Percentiles rank a stretch among this genome's conserved stretches.
Conservation (phyloP, 23 tunicate genomes). For the Ciona savignyi region DNA sequence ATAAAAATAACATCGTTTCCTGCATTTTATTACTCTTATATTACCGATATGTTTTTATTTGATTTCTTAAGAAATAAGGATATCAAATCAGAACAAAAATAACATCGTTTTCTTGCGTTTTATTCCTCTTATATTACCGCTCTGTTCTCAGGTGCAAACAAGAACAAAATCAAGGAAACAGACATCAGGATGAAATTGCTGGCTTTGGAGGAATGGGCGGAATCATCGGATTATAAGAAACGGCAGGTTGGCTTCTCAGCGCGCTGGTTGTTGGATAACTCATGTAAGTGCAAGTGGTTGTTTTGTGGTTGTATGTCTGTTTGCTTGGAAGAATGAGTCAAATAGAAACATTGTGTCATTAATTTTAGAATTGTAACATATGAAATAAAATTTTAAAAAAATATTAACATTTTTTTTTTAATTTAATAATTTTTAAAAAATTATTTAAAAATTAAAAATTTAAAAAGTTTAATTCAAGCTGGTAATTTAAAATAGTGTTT, state of each 20-base stretch:
- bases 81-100: background rate
- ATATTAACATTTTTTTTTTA: background rate
- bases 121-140: no score
- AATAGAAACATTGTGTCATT: background rate
- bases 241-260: slow-evolving; percentile 88
- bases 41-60: no score
- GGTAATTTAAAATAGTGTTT: background rate
- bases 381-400: background rate
- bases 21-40: no score
- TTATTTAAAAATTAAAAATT: background rate
- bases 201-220: slow-evolving; percentile 37
- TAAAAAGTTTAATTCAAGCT: background rate
- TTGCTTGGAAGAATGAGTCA: background rate
- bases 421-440: background rate
- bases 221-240: slow-evolving; percentile 42
- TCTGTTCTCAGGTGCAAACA: slow-evolving; percentile 66
- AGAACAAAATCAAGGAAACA: slow-evolving; percentile 21
- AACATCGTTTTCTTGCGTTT: background rate
- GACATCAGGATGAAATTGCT: slow-evolving; percentile 30
- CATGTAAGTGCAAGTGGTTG: slow-evolving; percentile 37
- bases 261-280: slow-evolving; percentile 76
- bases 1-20: no score
- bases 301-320: background rate
- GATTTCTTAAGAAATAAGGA: no score
- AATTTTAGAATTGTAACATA: background rate